phyloP scores from a whole-genome alignment of 2,797 vertebrate genomes.

The Picus viridis region DNA sequence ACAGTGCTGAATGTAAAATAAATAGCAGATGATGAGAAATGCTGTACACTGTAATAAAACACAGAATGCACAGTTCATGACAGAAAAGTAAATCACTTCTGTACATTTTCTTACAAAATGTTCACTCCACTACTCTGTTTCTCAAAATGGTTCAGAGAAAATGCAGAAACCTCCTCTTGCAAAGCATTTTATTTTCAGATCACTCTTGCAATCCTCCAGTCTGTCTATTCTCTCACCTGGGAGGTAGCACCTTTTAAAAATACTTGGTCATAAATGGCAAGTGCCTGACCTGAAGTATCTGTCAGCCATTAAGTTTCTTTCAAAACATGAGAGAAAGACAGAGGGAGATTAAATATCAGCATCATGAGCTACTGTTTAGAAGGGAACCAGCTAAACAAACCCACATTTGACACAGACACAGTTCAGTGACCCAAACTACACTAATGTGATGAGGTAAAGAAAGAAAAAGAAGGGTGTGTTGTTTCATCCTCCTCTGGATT shows the following conservation, averaged over 20 bases:
- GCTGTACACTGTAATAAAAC: constrained; percentile 26
- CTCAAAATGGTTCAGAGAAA: constrained; percentile 22
- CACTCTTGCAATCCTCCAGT: neutral
- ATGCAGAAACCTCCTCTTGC: neutral
- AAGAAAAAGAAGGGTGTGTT: constrained; percentile 2
- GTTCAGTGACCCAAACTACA: neutral
- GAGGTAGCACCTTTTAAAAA: neutral
- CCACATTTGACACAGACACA: neutral
- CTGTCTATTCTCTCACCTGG: neutral
- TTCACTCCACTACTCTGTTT: neutral
- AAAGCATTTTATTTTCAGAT: constrained; percentile 53
- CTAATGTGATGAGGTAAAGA: constrained; percentile 1
- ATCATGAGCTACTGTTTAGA: neutral
- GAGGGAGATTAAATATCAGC: neutral
- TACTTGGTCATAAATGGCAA: constrained; percentile 4
- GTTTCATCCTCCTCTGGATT: constrained; percentile 28
- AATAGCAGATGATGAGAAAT: constrained; percentile 47
- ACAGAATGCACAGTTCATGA: neutral
- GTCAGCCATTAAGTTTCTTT: constrained; percentile 1
- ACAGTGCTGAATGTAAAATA: constrained; percentile 51
- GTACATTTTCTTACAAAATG: constrained; percentile 29
- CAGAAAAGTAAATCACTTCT: constrained; percentile 34
- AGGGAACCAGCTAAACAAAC: constrained; percentile 18
- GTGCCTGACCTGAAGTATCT: constrained; percentile 21
- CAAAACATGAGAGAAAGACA: neutral